phyloP scores from a whole-genome alignment of 2,888 invertebrate species.

The Microctonus hyperodae region DNA sequence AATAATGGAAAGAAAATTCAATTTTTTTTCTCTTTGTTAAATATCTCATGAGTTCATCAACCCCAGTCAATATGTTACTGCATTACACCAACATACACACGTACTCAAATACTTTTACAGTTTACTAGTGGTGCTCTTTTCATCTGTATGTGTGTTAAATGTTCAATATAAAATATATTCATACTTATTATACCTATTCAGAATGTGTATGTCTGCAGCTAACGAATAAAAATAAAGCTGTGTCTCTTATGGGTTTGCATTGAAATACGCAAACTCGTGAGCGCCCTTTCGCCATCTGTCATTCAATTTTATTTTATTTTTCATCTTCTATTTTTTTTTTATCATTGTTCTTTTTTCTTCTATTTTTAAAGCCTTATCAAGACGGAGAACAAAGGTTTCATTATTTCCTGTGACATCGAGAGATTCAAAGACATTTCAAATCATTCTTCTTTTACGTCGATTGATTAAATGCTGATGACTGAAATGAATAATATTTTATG shows the following conservation, averaged over 20 bases:
- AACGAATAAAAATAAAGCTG: neutral
- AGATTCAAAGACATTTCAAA: no score
- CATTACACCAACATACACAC: neutral
- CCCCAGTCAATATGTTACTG: neutral
- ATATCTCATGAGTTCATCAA: neutral
- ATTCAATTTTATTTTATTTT: neutral
- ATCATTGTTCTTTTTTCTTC: neutral
- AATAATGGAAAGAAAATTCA: neutral
- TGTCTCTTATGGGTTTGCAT: neutral
- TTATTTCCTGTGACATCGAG: no score
- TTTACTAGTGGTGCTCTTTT: neutral
- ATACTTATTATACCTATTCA: neutral
- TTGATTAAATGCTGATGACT: no score
- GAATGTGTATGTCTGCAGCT: neutral
- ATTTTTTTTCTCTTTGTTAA: neutral
- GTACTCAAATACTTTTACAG: neutral
- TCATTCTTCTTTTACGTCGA: no score
- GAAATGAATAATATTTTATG: no score
- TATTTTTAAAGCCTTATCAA: no score
- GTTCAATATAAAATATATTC: no score
- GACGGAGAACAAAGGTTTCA: no score
- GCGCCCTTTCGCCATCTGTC: neutral
- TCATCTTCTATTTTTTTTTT: neutral
- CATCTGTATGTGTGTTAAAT: no score
- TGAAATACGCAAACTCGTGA: neutral